Evolutionary conservation across 92 coral and sea anemone species (phyloP), one percentile per base, ranked within the genome.

Genomic region (Paragorgia papillata): DNA sequence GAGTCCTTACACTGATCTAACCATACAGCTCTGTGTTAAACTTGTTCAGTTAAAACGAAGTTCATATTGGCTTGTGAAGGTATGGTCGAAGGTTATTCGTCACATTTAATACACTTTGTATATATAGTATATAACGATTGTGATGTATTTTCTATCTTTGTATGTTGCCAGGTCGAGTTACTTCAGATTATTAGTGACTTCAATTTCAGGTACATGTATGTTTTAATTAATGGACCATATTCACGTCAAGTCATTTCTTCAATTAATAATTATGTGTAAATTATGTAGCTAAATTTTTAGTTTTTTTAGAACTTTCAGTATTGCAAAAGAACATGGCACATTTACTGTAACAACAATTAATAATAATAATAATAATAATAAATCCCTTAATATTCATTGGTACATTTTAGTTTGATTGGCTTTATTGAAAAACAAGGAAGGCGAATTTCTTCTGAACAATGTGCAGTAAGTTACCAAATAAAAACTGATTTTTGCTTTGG

Each of bases 11-110:
- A 75, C 86, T 63, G 71, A 66, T 67, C 86, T 85, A 9, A 87
- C 88, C 65, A 70, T 87, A 34, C 96, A 93, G 64, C 89, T 93
- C 20, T 19, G 89, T 32, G 39, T 81, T 14, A 67, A 62, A 48
- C 63, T 93, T 8, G 76, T 83, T 8, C 75, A 69, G 28, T 66
- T 93, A 58, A 88, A 82, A 51, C 83, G 76, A 40, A 93, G 88
- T 61, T 74, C 97, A 15, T 93, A 93, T 65, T 93, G 97, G 97
- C 89, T 93, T 69, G 97, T 93, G 22, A 93, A 93, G 97, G 97
- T 93, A 65, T 26, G 64, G 15, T 8, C 17, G 44, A n/a, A n/a
- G n/a, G n/a, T n/a, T n/a, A n/a, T n/a, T n/a, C n/a, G n/a, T n/a
- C n/a, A n/a, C n/a, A n/a, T n/a, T n/a, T n/a, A n/a, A n/a, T n/a